Evolutionary conservation across 2,888 invertebrate genomes (phyloP).

Genomic region (Adineta ricciae): DNA sequence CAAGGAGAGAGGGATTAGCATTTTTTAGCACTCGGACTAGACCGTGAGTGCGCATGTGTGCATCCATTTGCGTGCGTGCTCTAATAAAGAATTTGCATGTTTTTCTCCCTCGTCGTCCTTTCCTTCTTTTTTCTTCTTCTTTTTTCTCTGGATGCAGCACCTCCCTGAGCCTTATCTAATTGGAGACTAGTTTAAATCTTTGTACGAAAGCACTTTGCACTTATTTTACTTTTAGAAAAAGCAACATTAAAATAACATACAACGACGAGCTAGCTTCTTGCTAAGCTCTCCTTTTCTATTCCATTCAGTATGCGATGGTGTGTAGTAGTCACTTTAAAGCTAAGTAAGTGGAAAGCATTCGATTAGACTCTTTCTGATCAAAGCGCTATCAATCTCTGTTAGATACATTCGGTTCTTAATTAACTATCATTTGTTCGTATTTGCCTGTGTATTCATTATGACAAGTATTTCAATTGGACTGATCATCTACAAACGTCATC

Average conservation of each 20-base stretch:
- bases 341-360: neutral
- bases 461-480: neutral
- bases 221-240: neutral
- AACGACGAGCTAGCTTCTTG: neutral
- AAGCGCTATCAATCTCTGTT: neutral
- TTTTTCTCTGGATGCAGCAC: neutral
- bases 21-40: neutral
- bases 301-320: slow-evolving; percentile 13
- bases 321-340: slow-evolving; percentile 13
- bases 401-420: slow-evolving; percentile 21
- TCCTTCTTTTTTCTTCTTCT: neutral
- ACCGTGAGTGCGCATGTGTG: neutral
- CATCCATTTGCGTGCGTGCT: neutral
- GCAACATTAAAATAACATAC: neutral
- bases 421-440: neutral
- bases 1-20: neutral
- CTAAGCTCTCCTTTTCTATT: neutral
- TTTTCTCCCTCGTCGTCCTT: neutral
- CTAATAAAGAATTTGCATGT: neutral
- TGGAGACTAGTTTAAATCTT: neutral
- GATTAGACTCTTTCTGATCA: neutral
- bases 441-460: slow-evolving; percentile 5
- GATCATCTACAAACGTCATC: neutral
- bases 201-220: neutral
- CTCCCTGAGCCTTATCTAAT: neutral